Conservation (phyloP, 1,140 invertebrate genomes). For the Magallana ariakensis region DNA sequence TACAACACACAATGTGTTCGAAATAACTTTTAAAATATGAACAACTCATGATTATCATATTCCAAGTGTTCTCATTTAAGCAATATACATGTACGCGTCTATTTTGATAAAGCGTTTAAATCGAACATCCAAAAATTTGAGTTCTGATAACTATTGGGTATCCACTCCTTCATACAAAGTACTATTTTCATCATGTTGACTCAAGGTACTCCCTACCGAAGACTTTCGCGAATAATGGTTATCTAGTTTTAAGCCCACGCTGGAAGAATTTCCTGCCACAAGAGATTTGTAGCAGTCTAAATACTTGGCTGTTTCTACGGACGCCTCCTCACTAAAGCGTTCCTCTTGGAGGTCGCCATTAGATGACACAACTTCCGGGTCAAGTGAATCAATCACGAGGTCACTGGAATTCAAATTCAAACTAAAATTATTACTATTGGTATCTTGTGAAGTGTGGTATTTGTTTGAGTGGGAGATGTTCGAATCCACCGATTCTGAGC, state of each 20-base stretch:
- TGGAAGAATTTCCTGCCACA: constrained; percentile 14
- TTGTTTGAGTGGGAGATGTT: background rate
- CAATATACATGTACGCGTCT: too few relatives aligned
- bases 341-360: background rate
- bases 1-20: too few relatives aligned
- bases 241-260: background rate
- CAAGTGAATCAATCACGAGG: background rate
- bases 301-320: constrained; percentile 9
- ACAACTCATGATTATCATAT: too few relatives aligned
- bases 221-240: background rate
- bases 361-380: background rate
- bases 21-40: too few relatives aligned
- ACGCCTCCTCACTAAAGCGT: background rate
- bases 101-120: too few relatives aligned
- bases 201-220: background rate
- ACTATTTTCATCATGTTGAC: constrained; percentile 7
- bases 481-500: background rate
- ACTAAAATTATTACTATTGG: background rate
- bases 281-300: constrained; percentile 28
- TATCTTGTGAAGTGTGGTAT: background rate
- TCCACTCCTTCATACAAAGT: background rate
- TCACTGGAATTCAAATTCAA: background rate
- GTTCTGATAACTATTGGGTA: background rate
- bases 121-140: too few relatives aligned
- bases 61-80: too few relatives aligned